Base-by-base conservation (phyloP, 2,113 vertebrate genomes). In the Murina feae region DNA sequence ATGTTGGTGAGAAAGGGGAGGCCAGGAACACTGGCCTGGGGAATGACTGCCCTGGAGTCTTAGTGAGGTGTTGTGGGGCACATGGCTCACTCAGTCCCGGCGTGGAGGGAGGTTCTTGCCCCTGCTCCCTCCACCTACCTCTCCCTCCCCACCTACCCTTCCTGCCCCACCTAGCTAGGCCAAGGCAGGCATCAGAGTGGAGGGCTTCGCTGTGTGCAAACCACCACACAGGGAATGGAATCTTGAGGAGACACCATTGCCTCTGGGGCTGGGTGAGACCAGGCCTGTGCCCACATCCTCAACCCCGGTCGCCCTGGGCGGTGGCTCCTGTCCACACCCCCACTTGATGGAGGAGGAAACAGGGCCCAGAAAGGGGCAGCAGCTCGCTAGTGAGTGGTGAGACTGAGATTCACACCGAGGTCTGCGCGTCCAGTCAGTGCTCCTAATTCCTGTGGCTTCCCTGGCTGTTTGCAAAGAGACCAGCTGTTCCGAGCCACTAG, bases 31-130 rank as follows among this genome's bases (percentile, higher is more conserved):
- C 6, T 4, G 74, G 39, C 11, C 42, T 37, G 47, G 71, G 74
- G 58, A 4, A 4, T 9, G 14, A 18, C 17, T 63, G 58, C 65
- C 68, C 39, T 20, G 42, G 78, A 35, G 42, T 23, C 37, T 75
- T 32, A 0, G 25, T 10, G 39, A 39, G 1, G 0, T 44, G 4
- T 14, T 5, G 6, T 9, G 51, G 3, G 23, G 51, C 51, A 16
- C 49, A 49, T 1, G 49, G 49, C 49, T 49, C 14, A 49, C 14
- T 49, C 49, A 49, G 49, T 14, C 49, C 49, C n/a, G n/a, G n/a
- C n/a, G n/a, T n/a, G n/a, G n/a, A n/a, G n/a, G n/a, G n/a, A n/a
- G n/a, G n/a, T n/a, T n/a, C n/a, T n/a, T n/a, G n/a, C n/a, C n/a
- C n/a, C n/a, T n/a, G n/a, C n/a, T n/a, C n/a, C n/a, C n/a, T n/a